Conservation (phyloP, 2,888 invertebrate genomes). For the Drosophila mayaguana region DNA sequence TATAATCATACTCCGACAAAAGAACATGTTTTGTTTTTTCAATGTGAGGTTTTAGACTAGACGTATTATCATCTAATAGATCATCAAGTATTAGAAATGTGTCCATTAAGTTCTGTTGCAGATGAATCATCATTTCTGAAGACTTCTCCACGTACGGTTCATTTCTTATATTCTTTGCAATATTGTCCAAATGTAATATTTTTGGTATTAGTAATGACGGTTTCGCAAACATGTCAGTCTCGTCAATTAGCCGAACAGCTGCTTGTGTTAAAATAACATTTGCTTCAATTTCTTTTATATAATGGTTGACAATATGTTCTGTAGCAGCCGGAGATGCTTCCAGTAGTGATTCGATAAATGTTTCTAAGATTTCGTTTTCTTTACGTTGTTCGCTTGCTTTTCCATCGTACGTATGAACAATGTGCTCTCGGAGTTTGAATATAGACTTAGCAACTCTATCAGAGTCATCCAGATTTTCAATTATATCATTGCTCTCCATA, state of each 20-base stretch:
- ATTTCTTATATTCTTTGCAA: slow-evolving; percentile 47
- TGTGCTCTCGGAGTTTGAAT: slow-evolving; percentile 78
- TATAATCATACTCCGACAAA: slow-evolving; percentile 62
- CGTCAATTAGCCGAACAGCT: slow-evolving; percentile 48
- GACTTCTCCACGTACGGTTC: slow-evolving; percentile 61
- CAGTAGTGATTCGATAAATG: slow-evolving; percentile 54
- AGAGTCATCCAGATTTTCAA: slow-evolving; percentile 45
- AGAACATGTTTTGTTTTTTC: slow-evolving; percentile 59
- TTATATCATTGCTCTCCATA: slow-evolving; percentile 33
- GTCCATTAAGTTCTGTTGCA: slow-evolving; percentile 82
- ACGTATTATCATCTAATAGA: slow-evolving; percentile 42
- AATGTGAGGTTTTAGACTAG: slow-evolving; percentile 38
- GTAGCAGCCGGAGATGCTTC: slow-evolving; percentile 47
- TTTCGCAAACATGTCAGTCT: slow-evolving; percentile 52
- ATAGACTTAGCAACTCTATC: slow-evolving; percentile 65
- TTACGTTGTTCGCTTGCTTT: slow-evolving; percentile 42
- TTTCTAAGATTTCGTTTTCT: slow-evolving; percentile 44
- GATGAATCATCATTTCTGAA: slow-evolving; percentile 72
- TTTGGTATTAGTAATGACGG: slow-evolving; percentile 56
- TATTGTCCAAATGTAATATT: slow-evolving; percentile 53
- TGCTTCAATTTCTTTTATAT: slow-evolving; percentile 51
- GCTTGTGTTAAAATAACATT: slow-evolving; percentile 53
- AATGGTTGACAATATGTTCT: slow-evolving; percentile 38
- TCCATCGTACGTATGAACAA: slow-evolving; percentile 82
- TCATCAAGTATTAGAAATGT: slow-evolving; percentile 79